phyloP scores from a whole-genome alignment of 2,797 vertebrate species.

The Microctenopoma steveboyesi region DNA sequence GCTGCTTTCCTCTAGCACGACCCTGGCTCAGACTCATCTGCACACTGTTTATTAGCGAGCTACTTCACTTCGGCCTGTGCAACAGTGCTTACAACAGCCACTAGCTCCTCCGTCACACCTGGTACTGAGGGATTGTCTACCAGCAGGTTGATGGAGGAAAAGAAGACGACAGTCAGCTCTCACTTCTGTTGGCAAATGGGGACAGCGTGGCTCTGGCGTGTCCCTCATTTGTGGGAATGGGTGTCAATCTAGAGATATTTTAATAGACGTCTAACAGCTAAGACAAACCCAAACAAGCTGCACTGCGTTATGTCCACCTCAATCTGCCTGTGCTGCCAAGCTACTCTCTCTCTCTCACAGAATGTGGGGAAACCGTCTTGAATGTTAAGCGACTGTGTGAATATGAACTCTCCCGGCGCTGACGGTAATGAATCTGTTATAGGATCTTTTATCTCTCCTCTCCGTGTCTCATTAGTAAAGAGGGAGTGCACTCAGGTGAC shows the following conservation, averaged over 20 bases:
- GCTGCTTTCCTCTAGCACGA: conserved; percentile 11
- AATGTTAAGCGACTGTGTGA: too few relatives aligned
- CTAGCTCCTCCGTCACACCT: neutral
- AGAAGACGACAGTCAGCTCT: neutral
- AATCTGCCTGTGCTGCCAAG: too few relatives aligned
- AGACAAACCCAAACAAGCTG: too few relatives aligned
- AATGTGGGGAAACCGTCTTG: too few relatives aligned
- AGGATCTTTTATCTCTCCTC: too few relatives aligned
- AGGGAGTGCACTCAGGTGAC: too few relatives aligned
- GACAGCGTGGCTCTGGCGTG: neutral
- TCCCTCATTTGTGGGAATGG: neutral
- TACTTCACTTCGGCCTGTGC: conserved; percentile 19
- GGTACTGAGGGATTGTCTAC: neutral
- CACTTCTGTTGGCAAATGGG: conserved; percentile 1
- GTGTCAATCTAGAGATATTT: neutral
- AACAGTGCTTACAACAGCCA: conserved; percentile 1
- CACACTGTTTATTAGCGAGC: conserved; percentile 38
- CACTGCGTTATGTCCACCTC: too few relatives aligned
- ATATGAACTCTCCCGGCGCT: too few relatives aligned
- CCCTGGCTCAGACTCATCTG: conserved; percentile 29
- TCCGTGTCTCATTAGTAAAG: too few relatives aligned
- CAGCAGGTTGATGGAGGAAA: conserved; percentile 1
- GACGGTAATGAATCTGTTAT: too few relatives aligned
- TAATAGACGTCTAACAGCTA: too few relatives aligned
- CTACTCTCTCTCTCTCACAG: too few relatives aligned